Percentiles rank a stretch among this genome's conserved stretches.
Conservation (phyloP, 2,113 vertebrate genomes). For the Tautogolabrus adspersus region DNA sequence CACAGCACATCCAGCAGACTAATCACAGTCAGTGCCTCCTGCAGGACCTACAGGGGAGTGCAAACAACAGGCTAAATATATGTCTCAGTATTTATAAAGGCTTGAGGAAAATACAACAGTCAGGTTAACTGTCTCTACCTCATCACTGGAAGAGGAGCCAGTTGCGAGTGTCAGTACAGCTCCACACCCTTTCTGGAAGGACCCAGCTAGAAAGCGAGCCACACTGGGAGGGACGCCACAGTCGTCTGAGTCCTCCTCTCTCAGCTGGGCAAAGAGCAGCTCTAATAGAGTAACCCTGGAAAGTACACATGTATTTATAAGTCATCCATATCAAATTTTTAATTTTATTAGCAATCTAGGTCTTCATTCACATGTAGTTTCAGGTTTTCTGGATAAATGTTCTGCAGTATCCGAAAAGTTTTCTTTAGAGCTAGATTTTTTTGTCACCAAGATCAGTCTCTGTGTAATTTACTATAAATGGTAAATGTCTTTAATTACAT, state of each 20-base stretch:
- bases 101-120: not conserved
- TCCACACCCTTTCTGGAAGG: constrained; percentile 86
- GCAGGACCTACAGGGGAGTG: constrained; percentile 63
- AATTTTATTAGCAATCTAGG: no score
- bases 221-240: constrained; percentile 72
- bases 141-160: constrained; percentile 71
- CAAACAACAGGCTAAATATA: constrained; percentile 13
- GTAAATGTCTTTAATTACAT: not conserved
- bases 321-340: no score
- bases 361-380: no score
- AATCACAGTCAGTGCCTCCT: constrained; percentile 89
- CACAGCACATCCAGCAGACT: constrained; percentile 92
- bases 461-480: no score
- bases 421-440: no score
- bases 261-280: constrained; percentile 85
- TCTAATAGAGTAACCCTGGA: constrained; percentile 90
- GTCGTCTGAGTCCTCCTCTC: constrained; percentile 78
- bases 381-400: no score
- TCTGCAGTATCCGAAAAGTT: no score
- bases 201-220: constrained; percentile 84
- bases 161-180: constrained; percentile 86
- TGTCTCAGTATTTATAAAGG: not conserved
- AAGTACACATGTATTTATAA: not conserved
- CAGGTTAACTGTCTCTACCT: constrained; percentile 79
- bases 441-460: no score